A percentile compares a stretch with the other conserved stretches of the same genome.
Conservation (phyloP, 2,888 invertebrate species). For the Drosophila eohydei region DNA sequence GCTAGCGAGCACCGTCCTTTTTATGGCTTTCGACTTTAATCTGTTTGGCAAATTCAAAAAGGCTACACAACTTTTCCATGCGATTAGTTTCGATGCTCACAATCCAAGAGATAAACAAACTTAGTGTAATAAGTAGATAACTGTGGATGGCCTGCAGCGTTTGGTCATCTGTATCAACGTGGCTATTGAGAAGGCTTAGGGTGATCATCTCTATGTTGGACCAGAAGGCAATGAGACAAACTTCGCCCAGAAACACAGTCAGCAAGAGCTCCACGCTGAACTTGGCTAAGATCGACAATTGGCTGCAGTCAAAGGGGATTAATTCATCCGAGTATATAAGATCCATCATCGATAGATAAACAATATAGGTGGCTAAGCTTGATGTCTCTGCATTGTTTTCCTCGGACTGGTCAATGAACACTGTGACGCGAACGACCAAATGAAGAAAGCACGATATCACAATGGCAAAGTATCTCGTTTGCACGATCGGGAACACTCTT, state of each 20-base stretch:
- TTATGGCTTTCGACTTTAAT: background rate
- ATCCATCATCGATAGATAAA: constrained; percentile 40
- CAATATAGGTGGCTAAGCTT: constrained; percentile 6
- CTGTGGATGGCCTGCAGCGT: background rate
- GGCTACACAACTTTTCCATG: background rate
- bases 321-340: constrained; percentile 6
- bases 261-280: constrained; percentile 20
- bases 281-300: background rate
- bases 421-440: constrained; percentile 13
- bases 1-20: background rate
- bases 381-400: background rate
- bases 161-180: background rate
- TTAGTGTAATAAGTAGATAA: background rate
- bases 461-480: constrained; percentile 7
- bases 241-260: constrained; percentile 21
- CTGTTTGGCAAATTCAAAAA: background rate
- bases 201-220: background rate
- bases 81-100: constrained; percentile 1
- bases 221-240: constrained; percentile 3
- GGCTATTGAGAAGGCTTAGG: background rate
- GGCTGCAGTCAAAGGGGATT: constrained; percentile 13
- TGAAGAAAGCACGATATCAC: constrained; percentile 21
- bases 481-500: background rate
- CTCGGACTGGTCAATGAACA: constrained; percentile 23
- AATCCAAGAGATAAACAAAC: background rate